phyloP scores from a whole-genome alignment of 2,888 invertebrate genomes.

The Papilio gigon region DNA sequence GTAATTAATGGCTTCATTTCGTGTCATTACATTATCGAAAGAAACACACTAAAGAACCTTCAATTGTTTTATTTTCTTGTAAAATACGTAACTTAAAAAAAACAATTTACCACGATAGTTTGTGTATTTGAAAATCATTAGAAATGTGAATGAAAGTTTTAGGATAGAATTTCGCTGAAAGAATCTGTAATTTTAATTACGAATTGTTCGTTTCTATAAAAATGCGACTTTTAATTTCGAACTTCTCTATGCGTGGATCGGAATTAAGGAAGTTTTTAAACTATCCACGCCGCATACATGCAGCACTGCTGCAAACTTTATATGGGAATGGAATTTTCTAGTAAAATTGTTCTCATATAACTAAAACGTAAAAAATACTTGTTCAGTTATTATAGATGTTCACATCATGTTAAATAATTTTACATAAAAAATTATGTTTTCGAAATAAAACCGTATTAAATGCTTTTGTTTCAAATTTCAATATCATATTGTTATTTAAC shows the following conservation, averaged over 20 bases:
- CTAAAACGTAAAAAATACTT: constrained; percentile 8
- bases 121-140: not conserved
- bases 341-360: constrained; percentile 17
- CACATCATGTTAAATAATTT: not conserved
- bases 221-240: constrained; percentile 25
- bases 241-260: constrained; percentile 27
- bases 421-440: not conserved
- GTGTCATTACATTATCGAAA: constrained; percentile 35
- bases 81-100: not conserved
- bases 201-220: constrained; percentile 2
- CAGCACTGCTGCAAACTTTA: constrained; percentile 8
- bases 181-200: constrained; percentile 5
- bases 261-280: constrained; percentile 34
- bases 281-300: constrained; percentile 27
- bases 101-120: not conserved
- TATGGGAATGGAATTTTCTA: constrained; percentile 23
- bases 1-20: constrained; percentile 34
- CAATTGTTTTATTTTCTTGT: not conserved
- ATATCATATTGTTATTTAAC: not conserved
- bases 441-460: not conserved
- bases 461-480: not conserved
- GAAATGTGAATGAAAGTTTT: too few species aligned
- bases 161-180: not conserved
- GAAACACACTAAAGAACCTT: not conserved
- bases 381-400: not conserved